Percentiles rank a stretch among this genome's conserved stretches.
Evolutionary conservation across 2,797 vertebrate genomes (phyloP).

Genomic region (Liasis olivaceus): DNA sequence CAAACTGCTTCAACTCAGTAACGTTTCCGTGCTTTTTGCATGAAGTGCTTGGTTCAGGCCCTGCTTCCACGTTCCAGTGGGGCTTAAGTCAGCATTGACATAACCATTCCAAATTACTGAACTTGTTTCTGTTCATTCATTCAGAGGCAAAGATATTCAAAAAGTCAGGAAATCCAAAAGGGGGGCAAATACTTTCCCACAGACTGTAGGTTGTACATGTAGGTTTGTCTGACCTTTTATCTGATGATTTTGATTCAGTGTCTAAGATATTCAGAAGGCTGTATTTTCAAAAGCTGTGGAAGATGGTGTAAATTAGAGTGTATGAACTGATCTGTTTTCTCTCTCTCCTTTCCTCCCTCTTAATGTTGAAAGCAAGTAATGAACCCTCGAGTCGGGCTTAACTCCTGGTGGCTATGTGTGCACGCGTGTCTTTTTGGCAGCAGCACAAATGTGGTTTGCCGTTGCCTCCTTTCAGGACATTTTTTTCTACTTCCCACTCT

Average conservation of each 20-base stretch:
- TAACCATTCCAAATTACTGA: background rate
- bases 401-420: background rate
- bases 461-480: background rate
- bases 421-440: background rate
- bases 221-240: background rate
- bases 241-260: background rate
- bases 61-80: background rate
- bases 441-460: background rate
- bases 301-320: background rate
- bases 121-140: background rate
- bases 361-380: background rate
- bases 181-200: background rate
- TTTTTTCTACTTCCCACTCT: background rate
- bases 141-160: background rate
- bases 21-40: background rate
- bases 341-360: background rate
- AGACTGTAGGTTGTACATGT: background rate
- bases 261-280: background rate
- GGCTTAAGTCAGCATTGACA: background rate
- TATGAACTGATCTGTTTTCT: background rate
- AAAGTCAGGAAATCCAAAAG: background rate
- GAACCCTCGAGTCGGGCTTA: background rate
- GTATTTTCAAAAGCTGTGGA: background rate
- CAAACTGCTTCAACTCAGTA: background rate
- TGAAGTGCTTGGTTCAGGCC: background rate